A percentile compares a stretch with the other conserved stretches of the same genome.
Evolutionary conservation across 2,888 invertebrate species (phyloP).

Genomic region (Mycalesis mineus): DNA sequence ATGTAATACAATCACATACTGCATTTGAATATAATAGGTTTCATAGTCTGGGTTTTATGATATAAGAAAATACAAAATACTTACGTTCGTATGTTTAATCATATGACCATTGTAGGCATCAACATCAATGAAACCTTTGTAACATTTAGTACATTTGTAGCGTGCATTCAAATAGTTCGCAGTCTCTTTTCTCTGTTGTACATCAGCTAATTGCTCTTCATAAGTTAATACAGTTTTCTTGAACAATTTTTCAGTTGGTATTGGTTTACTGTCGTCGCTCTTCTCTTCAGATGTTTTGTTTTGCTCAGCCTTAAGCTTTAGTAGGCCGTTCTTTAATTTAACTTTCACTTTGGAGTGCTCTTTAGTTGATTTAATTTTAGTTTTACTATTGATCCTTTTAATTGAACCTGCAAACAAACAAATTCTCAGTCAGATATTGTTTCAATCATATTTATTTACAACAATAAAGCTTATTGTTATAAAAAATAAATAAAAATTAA

Average conservation of each 20-base stretch:
- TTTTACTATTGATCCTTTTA: not conserved
- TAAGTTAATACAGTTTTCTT: not conserved
- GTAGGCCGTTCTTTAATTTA: not conserved
- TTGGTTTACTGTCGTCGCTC: not conserved
- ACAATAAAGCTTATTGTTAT: too few relatives aligned
- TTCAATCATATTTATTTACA: too few relatives aligned
- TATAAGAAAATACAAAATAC: not conserved
- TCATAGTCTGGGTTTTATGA: too few relatives aligned
- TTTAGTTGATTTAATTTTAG: slow-evolving; percentile 1
- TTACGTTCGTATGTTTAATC: slow-evolving; percentile 6
- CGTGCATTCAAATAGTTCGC: not conserved
- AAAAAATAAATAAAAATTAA: too few relatives aligned
- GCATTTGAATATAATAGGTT: too few relatives aligned
- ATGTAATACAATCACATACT: too few relatives aligned
- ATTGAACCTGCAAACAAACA: not conserved
- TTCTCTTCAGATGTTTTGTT: not conserved
- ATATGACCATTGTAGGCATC: slow-evolving; percentile 1
- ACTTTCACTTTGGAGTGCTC: not conserved
- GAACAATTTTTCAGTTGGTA: not conserved
- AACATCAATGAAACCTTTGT: not conserved
- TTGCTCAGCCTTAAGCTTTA: not conserved
- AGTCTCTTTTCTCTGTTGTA: not conserved
- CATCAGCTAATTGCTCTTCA: slow-evolving; percentile 1
- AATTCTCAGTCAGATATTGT: too few relatives aligned
- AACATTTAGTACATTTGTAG: not conserved